Evolutionary conservation across 2,113 vertebrate species (phyloP).

Genomic region (Pseudopipra pipra): DNA sequence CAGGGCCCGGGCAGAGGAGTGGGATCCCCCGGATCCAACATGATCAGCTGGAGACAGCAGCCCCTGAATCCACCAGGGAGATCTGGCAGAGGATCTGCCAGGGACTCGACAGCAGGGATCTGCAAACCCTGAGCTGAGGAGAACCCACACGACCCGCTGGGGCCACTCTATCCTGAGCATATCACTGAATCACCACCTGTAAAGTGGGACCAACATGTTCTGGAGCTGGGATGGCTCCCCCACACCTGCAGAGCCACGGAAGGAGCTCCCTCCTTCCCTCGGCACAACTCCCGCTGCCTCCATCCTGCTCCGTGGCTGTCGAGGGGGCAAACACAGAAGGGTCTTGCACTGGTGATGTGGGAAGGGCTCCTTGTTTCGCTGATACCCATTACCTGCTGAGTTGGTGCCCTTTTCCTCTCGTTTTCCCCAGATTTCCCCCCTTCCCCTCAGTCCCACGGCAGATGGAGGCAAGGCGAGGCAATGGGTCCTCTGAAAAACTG

Average conservation of each 20-base stretch:
- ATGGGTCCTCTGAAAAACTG: no score
- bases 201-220: no score
- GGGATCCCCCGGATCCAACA: background rate
- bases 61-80: rapidly evolving
- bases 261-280: background rate
- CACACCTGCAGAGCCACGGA: rapidly evolving
- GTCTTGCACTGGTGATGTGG: no score
- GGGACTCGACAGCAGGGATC: no score
- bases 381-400: background rate
- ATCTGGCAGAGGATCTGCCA: background rate
- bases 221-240: background rate
- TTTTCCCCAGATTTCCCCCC: background rate
- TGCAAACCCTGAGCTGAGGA: background rate
- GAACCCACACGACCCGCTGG: background rate
- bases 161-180: background rate
- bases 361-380: background rate
- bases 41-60: background rate
- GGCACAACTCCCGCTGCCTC: background rate
- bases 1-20: background rate
- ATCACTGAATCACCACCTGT: no score
- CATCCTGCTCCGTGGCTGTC: rapidly evolving
- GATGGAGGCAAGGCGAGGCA: no score
- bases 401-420: background rate
- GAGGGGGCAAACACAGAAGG: background rate
- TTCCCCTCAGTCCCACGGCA: no score